Base-by-base conservation (phyloP, 2,113 vertebrate genomes). In the Varanus komodoensis region DNA sequence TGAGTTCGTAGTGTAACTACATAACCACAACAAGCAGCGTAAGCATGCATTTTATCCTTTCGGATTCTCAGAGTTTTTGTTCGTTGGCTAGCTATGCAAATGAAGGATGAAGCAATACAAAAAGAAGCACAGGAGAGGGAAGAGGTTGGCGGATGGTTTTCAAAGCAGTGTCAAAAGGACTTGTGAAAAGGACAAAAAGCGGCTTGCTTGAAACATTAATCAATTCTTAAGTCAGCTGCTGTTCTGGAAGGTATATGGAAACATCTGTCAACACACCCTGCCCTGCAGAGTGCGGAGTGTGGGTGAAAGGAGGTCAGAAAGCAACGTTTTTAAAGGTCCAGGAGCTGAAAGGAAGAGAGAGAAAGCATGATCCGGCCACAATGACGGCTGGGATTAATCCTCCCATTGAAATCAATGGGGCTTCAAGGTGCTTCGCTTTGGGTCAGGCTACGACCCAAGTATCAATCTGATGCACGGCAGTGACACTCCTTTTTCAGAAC, bases 401-500 rank as follows among this genome's bases (percentile, higher is more conserved):
- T 54, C 11, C 0, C 50, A 67, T 23, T 83, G 57, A 67, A 61
- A n/a, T 34, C 52, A 21, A 21, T 38, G 81, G 81, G 57, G 64
- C 32, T 34, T 21, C 80, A 61, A 3, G 61, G 29, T 1, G 12
- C n/a, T 64, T 82, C 8, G 3, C 17, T 5, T 23, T 54, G 11
- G 52, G 48, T 15, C n/a, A 6, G 52, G 57, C 17, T 8, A 19
- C 32, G 48, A 11, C 50, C 78, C 48, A 93, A 94, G 88, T 90
- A 95, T 80, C 93, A 92, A 94, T 95, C 93, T 94, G 92, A 92
- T 92, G 91, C 78, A 85, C 94, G 91, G 78, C 27, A 12, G 92
- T 95, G 95, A 91, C 77, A 92, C 94, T 93, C 89, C 82, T 86
- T 89, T 94, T 93, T 93, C 90, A 95, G 93, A 92, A 93, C 95